These are phyloP conservation scores for Cybosia mesomella DNA, from an alignment of 2,888 invertebrate genomes.

Conservation along the genomic window DNA sequence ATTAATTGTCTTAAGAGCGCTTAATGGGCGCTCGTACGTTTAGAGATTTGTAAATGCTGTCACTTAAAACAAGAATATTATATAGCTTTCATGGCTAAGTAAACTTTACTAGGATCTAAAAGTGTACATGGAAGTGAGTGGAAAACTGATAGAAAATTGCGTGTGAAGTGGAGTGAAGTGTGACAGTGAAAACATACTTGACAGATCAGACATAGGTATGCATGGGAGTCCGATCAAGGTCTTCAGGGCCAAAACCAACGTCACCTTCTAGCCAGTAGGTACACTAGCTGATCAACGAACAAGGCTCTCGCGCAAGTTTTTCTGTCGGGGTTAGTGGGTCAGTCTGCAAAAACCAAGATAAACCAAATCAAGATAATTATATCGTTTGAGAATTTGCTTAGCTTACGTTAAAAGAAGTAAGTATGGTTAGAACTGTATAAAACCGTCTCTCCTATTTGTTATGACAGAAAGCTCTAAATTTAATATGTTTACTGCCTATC, in stretches of 20 bases:
- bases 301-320: no score
- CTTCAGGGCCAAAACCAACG: no score
- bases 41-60: constrained; percentile 68
- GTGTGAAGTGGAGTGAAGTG: not conserved
- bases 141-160: not conserved
- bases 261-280: not conserved
- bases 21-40: constrained; percentile 76
- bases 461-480: no score
- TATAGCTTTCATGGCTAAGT: constrained; percentile 20
- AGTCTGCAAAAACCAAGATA: no score
- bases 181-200: not conserved
- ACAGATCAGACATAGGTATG: not conserved
- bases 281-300: no score
- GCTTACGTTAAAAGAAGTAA: no score
- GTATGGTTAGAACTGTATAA: no score
- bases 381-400: no score
- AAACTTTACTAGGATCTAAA: not conserved
- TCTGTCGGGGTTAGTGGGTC: no score
- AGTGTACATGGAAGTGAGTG: not conserved
- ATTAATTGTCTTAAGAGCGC: constrained; percentile 82
- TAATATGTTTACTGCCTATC: no score
- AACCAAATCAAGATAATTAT: no score
- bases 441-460: no score
- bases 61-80: constrained; percentile 39
- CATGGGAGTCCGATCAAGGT: not conserved